These are phyloP conservation scores for Ecdyonurus torrentis DNA, from an alignment of 2,888 invertebrate species.

Conservation along the genomic window DNA sequence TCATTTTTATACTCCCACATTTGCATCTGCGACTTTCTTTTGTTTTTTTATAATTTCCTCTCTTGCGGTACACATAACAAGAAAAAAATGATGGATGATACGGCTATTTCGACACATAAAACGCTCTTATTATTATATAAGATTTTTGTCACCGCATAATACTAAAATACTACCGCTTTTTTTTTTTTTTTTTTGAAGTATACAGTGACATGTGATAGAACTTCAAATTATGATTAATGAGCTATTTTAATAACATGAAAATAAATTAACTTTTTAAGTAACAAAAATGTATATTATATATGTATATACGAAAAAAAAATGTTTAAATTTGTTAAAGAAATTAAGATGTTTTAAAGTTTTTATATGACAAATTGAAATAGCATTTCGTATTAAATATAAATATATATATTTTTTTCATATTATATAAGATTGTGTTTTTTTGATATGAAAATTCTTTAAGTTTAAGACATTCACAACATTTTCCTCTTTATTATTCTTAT, in stretches of 20 bases:
- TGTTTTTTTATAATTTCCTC: neutral
- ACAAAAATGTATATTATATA: no score
- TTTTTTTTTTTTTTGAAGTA: no score
- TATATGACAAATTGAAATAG: neutral
- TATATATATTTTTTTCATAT: no score
- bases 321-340: neutral
- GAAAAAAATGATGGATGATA: neutral
- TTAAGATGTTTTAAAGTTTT: neutral
- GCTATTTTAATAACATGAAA: slow-evolving; percentile 9
- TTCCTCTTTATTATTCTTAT: no score
- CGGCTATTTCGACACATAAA: neutral
- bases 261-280: slow-evolving; percentile 6
- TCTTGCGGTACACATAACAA: no score
- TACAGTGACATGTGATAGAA: neutral
- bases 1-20: neutral
- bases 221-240: slow-evolving; percentile 7
- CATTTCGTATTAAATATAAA: no score
- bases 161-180: neutral
- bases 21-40: neutral
- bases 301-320: no score
- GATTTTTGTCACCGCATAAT: neutral
- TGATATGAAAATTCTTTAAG: neutral
- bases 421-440: neutral
- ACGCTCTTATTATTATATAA: neutral
- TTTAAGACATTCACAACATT: neutral